Conservation (phyloP, 2,888 invertebrate species). For the Limnephilus auricula region DNA sequence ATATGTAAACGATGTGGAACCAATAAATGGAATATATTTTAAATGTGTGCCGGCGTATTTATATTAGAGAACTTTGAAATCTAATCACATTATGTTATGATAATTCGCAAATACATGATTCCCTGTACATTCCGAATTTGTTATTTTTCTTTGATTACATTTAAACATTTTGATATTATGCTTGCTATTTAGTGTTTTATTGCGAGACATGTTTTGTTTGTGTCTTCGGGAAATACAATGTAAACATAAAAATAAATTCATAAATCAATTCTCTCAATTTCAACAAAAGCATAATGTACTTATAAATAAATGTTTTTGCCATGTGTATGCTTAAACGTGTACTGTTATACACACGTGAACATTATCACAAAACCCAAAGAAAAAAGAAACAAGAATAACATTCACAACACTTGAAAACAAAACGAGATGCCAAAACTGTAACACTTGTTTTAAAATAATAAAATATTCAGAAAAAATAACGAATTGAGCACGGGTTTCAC, state of each 20-base stretch:
- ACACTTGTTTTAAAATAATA: slow-evolving; percentile 43
- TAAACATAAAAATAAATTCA: slow-evolving; percentile 76
- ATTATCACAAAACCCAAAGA: slow-evolving; percentile 20
- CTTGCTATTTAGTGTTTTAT: slow-evolving; percentile 67
- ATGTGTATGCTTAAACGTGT: slow-evolving; percentile 10
- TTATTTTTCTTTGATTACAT: slow-evolving; percentile 69
- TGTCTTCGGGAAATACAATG: background rate
- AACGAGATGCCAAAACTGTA: slow-evolving; percentile 35
- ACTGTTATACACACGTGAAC: slow-evolving; percentile 20
- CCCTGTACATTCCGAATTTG: slow-evolving; percentile 78
- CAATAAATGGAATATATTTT: background rate
- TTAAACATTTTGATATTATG: slow-evolving; percentile 78
- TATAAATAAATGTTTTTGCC: background rate
- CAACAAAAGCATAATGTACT: background rate
- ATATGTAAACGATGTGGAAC: background rate
- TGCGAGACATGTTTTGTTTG: background rate
- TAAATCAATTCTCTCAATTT: slow-evolving; percentile 70
- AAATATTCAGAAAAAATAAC: slow-evolving; percentile 49
- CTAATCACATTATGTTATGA: background rate
- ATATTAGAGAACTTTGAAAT: background rate
- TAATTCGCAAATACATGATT: slow-evolving; percentile 63
- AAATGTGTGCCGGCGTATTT: background rate
- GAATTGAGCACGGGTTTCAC: slow-evolving; percentile 71
- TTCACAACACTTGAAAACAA: slow-evolving; percentile 34
- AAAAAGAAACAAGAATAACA: slow-evolving; percentile 42